Conservation (phyloP, 2,888 invertebrate genomes). For the Coenonympha arcania region DNA sequence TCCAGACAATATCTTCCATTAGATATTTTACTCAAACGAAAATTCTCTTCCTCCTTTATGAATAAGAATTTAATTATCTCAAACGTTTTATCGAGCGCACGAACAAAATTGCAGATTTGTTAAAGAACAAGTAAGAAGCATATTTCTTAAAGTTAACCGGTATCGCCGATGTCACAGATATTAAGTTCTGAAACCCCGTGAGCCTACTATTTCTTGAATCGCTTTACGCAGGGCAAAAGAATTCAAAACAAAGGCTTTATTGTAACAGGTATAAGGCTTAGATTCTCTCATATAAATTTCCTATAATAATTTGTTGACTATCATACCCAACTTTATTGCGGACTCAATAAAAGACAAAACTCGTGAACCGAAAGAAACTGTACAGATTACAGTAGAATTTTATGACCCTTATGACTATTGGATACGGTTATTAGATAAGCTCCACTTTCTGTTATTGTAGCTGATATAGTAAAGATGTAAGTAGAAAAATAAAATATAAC, state of each 20-base stretch:
- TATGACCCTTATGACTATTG: slow-evolving; percentile 24
- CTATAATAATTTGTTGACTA: slow-evolving; percentile 9
- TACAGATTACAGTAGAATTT: slow-evolving; percentile 24
- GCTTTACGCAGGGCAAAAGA: slow-evolving; percentile 26
- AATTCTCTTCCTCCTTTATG: not conserved
- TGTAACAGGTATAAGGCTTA: not conserved
- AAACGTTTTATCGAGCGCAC: slow-evolving; percentile 19
- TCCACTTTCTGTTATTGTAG: too few species aligned
- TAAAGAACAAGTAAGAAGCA: slow-evolving; percentile 30
- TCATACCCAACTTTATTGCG: slow-evolving; percentile 43
- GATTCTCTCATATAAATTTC: slow-evolving; percentile 5
- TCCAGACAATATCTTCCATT: not conserved
- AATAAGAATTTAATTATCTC: slow-evolving; percentile 16
- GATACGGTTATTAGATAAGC: slow-evolving; percentile 6
- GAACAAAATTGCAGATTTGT: slow-evolving; percentile 24
- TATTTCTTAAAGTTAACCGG: slow-evolving; percentile 31
- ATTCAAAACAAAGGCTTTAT: slow-evolving; percentile 1
- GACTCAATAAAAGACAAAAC: slow-evolving; percentile 36
- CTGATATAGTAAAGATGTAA: too few species aligned
- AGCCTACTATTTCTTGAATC: slow-evolving; percentile 43
- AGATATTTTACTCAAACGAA: not conserved
- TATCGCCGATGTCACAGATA: slow-evolving; percentile 35
- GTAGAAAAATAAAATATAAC: too few species aligned
- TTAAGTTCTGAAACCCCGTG: slow-evolving; percentile 34
- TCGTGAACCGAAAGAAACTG: slow-evolving; percentile 32